phyloP scores from a whole-genome alignment of 2,113 vertebrate genomes.

The Cyanistes caeruleus region DNA sequence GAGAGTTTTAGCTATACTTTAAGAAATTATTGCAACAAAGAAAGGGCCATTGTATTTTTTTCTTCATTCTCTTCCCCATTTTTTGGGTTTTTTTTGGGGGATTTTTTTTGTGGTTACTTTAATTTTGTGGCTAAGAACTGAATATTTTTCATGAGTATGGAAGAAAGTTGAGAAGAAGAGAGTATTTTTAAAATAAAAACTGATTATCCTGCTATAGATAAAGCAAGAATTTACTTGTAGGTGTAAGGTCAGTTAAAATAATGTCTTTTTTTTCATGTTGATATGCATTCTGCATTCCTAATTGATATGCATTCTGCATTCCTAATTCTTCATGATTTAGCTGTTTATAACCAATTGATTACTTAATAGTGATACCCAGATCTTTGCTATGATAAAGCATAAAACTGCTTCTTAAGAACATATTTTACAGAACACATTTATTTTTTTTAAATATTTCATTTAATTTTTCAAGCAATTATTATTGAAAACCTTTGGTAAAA shows the following conservation, averaged over 20 bases:
- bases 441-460: neutral
- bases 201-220: neutral
- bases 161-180: neutral
- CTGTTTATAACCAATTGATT: neutral
- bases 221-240: neutral
- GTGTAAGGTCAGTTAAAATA: neutral
- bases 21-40: neutral
- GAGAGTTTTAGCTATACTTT: neutral
- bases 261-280: neutral
- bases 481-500: neutral
- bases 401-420: neutral
- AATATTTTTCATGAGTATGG: neutral
- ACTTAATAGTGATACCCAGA: neutral
- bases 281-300: neutral
- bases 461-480: conserved; percentile 14
- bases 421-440: neutral
- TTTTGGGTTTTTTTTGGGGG: neutral
- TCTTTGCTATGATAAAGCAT: neutral
- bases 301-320: neutral
- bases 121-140: neutral
- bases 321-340: neutral
- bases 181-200: neutral
- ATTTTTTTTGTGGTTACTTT: neutral
- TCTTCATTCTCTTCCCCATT: neutral
- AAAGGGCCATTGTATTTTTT: neutral